A percentile compares a stretch with the other conserved stretches of the same genome.
phyloP scores from a whole-genome alignment of 2,113 vertebrate genomes.

The Melanostigma gelatinosum region DNA sequence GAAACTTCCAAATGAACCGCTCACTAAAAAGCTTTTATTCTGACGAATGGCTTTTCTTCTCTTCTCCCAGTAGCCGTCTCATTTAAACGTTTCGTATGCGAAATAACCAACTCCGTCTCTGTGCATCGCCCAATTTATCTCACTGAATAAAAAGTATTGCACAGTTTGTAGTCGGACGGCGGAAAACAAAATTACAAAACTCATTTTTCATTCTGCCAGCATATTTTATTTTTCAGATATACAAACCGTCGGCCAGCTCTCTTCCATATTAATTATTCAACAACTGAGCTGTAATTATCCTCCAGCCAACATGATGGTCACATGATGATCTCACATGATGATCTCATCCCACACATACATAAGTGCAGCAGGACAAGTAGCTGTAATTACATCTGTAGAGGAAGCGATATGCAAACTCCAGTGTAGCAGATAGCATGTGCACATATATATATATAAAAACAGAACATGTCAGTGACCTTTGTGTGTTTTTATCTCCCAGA shows the following conservation, averaged over 20 bases:
- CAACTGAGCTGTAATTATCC: neutral
- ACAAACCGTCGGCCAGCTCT: neutral
- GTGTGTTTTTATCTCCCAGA: constrained; percentile 77
- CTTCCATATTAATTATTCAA: neutral
- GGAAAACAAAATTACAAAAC: neutral
- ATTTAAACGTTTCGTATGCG: no score
- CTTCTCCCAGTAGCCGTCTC: neutral
- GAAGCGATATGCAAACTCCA: neutral
- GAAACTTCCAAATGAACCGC: neutral
- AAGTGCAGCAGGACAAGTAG: no score
- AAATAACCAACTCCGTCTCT: no score
- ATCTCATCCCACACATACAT: neutral
- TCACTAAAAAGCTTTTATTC: neutral
- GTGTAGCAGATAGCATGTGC: no score
- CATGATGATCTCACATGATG: neutral
- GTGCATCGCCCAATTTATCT: neutral
- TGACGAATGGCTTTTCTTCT: neutral
- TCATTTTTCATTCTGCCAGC: neutral
- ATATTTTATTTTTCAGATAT: neutral
- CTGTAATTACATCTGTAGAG: no score
- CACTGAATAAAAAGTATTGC: neutral
- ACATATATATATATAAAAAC: neutral
- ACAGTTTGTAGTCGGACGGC: neutral
- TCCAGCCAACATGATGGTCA: neutral
- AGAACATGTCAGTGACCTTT: neutral